Evolutionary conservation across 2,797 vertebrate genomes (phyloP), one percentile per base, ranked within the genome.

Genomic region (Sebastes nivosus): DNA sequence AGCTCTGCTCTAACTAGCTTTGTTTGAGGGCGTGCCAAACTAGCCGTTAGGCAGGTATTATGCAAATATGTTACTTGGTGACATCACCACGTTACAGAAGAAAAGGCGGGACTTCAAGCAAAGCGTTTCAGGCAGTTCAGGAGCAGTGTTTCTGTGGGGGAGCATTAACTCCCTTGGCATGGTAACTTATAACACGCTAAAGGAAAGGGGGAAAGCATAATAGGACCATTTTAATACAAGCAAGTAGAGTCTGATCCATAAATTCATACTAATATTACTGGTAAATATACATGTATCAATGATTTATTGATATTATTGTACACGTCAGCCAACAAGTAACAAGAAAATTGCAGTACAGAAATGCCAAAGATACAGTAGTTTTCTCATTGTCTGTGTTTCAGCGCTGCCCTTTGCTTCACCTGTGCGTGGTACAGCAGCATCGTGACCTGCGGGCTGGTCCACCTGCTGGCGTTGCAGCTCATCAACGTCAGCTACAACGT

Each of bases 391-490:
- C 27, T 90, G 58, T 76, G 18, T 84, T 87, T 55, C 94, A 99
- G 98, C 89, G 91, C 96, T 2, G 97, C 99, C 1, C 95, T 99
- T 63, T 96, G 96, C 60, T 99, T 98, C 96, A 99, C 98, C 92
- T 99, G 98, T 67, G 97, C 96, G 8, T 99, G 98, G 99, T 99
- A 99, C 95, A 96, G 97, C 89, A 95, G 96, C 72, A 96, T 99
- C n/a, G 95, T 99, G 92, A 97, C 97, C 0, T 95, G 90, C 1
- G 97, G 97, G 22, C 94, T 99, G 90, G 96, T 97, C 69, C 98
- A 98, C 93, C 95, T 99, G 88, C 96, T 99, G 84, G 55, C 97
- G 13, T 94, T 97, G 77, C 99, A 99, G 95, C 86, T 98, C 64
- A 92, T 99, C 81, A 99, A 99, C 87, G 93, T 99, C 95, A 99